Evolutionary conservation across 2,888 invertebrate species (phyloP), one percentile per base, ranked within the genome.

Genomic region (Thecocarcelia acutangulata): DNA sequence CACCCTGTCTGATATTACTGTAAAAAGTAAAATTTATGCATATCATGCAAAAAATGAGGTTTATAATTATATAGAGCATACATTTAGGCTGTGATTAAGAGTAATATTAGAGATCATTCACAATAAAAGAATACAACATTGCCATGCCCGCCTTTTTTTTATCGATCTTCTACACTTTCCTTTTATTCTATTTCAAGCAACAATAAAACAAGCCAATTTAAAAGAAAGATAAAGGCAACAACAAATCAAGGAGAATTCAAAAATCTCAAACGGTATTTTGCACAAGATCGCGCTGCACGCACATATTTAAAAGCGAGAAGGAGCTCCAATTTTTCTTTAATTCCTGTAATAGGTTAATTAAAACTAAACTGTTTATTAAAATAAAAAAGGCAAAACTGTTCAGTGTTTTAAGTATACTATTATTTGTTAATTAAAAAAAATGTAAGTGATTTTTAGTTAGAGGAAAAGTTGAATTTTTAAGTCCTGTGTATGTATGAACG

Each of bases 221-320:
- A 56, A 73, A 9, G 24, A 54, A n/a, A 54, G 33, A 17, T 44
- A 21, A 63, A 73, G 11, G 66, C 61, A 63, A 74, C 42, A 59
- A 44, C 56, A 72, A 64, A 52, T 9, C 59, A 56, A 46, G 21
- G 28, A 68, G 33, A 17, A 44, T 37, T 76, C 76, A 9, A 76
- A 83, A 83, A 61, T 68, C 68, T 76, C 52, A 80, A 80, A 82
- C 83, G 80, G 73, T 78, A 84, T 82, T 72, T 81, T 66, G 64
- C 69, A 58, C 37, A 54, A 72, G 68, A 66, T 59, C 72, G 63
- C 58, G 68, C 58, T 48, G 52, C 68, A 72, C 54, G 56, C 54
- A 70, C 17, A 50, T 19, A 52, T 40, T 42, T 21, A 44, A 13
- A 15, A 24, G 4, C 1, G 12, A 33, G 13, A 13, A 15, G 37